Base-by-base conservation (phyloP, 2,113 vertebrate genomes). In the Fukomys damarensis region DNA sequence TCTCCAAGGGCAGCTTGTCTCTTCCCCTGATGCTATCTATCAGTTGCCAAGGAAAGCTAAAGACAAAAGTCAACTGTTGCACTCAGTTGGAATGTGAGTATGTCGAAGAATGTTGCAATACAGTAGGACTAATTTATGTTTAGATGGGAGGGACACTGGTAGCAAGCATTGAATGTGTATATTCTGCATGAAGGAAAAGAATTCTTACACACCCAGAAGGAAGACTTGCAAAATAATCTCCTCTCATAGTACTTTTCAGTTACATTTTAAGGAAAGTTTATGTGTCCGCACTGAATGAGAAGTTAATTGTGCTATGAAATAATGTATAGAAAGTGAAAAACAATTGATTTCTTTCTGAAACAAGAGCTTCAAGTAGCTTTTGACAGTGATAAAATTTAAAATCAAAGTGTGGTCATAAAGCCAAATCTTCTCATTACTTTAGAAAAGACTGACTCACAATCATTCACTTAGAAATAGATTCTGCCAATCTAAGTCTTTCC, bases 11-110 rank as follows among this genome's bases (percentile, higher is more conserved):
- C 63, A 22, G 80, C 86, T 95, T 35, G 90, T 97, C 94, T 96
- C 88, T 89, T 92, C 96, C 93, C 93, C 89, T 32, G 79, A 97
- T 94, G 96, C 63, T 81, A 26, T 80, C 63, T 81, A 24, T 77
- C 91, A 11, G 41, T 38, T 72, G 79, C 63, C 82, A 96, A 96
- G 87, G 87, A 91, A 86, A 90, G 56, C 89, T 63, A 80, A 86
- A 91, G 97, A 96, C 91, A 91, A 74, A 97, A 93, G 87, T 85
- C 76, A 63, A 38, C 90, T 80, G 46, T 80, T 79, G 66, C 65
- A 92, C 83, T 63, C 61, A 86, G 77, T 1, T 61, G 35, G 96
- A 97, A 94, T 28, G 28, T 11, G 70, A 97, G 54, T 41, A 20
- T 58, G 91, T 19, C 92, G 52, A 56, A 89, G 96, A 82, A 92